Base-by-base conservation (phyloP, 2,113 vertebrate genomes). In the Oreochromis tanganicae region DNA sequence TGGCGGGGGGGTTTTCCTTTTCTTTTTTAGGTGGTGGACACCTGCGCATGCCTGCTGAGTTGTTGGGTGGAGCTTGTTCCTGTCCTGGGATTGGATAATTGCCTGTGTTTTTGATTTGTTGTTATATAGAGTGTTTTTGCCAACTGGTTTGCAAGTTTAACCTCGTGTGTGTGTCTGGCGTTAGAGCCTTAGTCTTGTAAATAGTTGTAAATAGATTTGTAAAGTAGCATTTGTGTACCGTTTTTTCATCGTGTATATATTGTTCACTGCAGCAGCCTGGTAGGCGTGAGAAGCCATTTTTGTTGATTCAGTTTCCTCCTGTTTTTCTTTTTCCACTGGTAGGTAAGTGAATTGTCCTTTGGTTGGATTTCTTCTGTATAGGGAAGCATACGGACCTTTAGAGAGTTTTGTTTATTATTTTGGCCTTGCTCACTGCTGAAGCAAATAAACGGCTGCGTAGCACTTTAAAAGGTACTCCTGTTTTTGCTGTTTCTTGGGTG, bases 221-320 rank as follows among this genome's bases (percentile, higher is more conserved):
- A 61, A 61, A 61, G 59, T 34, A 61, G 16, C 2, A 34, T 32
- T 10, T n/a, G n/a, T n/a, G n/a, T n/a, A n/a, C n/a, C n/a, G n/a
- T n/a, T n/a, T n/a, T 61, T 61, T 0, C 9, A 63, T 29, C 1
- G 2, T 63, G 59, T 63, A 63, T 63, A 63, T 1, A 36, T 36
- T 19, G 29, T 63, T 63, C 59, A 7, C 59, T 63, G 29, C 16
- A 63, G 16, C 59, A 63, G 59, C 16, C 59, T 63, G 16, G 59
- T 1, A 63, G 29, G 59, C 17, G 9, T 34, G 16, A 63, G 16
- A 1, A 63, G 16, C 9, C 16, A 63, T 63, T 63, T 34, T 34
- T 34, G 32, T 34, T 34, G 32, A 34, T 34, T 34, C 5, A 34
- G 32, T 34, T 34, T 34, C 27, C 27, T 27, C 27, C 27, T 27